Conservation (phyloP, 2,888 invertebrate species). For the Rhodophaea formosa region DNA sequence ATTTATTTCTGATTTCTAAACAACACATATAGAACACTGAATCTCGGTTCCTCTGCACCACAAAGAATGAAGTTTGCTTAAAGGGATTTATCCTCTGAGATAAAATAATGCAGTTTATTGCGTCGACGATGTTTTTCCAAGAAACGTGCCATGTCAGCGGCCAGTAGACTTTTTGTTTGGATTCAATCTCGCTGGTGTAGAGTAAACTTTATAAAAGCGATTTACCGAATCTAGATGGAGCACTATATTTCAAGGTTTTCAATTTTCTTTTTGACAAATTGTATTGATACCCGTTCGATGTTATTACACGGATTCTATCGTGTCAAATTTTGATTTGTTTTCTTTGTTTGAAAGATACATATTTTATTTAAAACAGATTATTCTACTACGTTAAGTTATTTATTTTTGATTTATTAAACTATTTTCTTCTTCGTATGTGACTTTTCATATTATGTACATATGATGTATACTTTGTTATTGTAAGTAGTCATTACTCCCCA, state of each 20-base stretch:
- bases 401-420: too few species aligned
- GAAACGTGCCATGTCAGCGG: conserved; percentile 20
- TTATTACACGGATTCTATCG: neutral
- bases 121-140: conserved; percentile 33
- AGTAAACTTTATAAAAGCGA: conserved; percentile 23
- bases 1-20: too few species aligned
- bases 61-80: conserved; percentile 34
- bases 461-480: too few species aligned
- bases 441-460: too few species aligned
- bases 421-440: too few species aligned
- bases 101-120: conserved; percentile 44
- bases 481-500: too few species aligned
- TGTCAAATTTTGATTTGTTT: neutral
- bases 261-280: conserved; percentile 8
- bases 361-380: too few species aligned
- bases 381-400: too few species aligned
- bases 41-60: conserved; percentile 39
- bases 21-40: too few species aligned
- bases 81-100: conserved; percentile 35
- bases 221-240: conserved; percentile 25
- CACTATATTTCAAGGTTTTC: neutral
- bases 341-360: neutral
- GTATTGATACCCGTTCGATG: neutral
- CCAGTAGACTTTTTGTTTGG: conserved; percentile 24
- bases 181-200: conserved; percentile 28